Percentiles rank a stretch among this genome's conserved stretches.
Conservation (phyloP, 2,888 invertebrate genomes). For the Platyscelio sp. region DNA sequence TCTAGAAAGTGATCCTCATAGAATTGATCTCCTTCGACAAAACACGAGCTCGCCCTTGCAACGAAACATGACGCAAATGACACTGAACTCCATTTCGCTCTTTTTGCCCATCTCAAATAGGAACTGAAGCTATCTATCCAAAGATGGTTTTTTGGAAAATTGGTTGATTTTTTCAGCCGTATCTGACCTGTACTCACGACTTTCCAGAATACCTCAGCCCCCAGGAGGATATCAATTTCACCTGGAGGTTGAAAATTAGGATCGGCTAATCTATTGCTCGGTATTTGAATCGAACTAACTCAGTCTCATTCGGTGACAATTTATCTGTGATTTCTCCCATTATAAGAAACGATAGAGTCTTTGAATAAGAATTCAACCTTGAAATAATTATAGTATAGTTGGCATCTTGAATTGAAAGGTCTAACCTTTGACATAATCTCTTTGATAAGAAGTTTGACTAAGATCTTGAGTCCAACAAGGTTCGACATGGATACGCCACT, state of each 20-base stretch:
- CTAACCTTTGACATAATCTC: neutral
- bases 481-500: slow-evolving; percentile 27
- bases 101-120: no score
- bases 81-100: no score
- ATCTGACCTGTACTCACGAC: slow-evolving; percentile 38
- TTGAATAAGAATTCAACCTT: slow-evolving; percentile 38
- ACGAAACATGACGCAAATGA: neutral
- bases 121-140: no score
- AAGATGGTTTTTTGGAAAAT: no score
- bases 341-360: slow-evolving; percentile 56
- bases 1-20: no score
- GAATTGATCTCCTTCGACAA: no score
- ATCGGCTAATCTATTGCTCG: slow-evolving; percentile 60
- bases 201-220: slow-evolving; percentile 59
- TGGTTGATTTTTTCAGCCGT: no score
- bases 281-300: slow-evolving; percentile 26
- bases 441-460: slow-evolving; percentile 10
- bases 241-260: slow-evolving; percentile 51
- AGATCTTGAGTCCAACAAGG: slow-evolving; percentile 54
- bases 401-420: slow-evolving; percentile 6
- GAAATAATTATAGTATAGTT: no score
- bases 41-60: no score
- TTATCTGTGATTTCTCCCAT: slow-evolving; percentile 59
- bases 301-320: slow-evolving; percentile 27
- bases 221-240: slow-evolving; percentile 66